These are phyloP conservation scores for Chiloscyllium plagiosum DNA, from an alignment of 2,113 vertebrate species.

Conservation along the genomic window DNA sequence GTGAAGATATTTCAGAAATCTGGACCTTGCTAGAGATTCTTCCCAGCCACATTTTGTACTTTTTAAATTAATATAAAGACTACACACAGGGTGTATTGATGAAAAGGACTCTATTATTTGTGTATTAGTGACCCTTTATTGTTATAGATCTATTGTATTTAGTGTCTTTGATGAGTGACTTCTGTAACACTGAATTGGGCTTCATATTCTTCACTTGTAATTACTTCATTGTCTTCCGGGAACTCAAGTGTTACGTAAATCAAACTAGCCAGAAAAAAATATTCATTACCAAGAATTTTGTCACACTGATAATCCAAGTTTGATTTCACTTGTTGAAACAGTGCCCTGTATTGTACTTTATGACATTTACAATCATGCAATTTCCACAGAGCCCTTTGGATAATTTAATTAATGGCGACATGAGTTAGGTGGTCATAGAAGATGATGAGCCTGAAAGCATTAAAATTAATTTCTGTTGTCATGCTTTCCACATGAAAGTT, in stretches of 20 bases:
- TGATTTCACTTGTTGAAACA: background rate
- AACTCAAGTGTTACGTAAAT: background rate
- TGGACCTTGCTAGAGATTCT: too few species aligned
- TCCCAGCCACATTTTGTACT: background rate
- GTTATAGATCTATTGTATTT: background rate
- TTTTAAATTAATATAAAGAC: background rate
- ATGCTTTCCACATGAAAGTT: background rate
- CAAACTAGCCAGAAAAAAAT: background rate
- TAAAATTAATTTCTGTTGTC: constrained; percentile 9
- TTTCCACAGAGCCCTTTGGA: background rate
- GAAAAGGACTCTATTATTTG: background rate
- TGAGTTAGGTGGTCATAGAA: background rate
- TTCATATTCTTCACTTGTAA: background rate
- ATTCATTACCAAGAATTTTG: background rate
- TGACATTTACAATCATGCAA: constrained; percentile 10
- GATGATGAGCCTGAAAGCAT: background rate
- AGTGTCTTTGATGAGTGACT: background rate
- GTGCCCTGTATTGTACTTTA: background rate
- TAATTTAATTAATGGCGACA: constrained; percentile 19
- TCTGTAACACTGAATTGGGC: background rate
- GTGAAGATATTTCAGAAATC: too few species aligned
- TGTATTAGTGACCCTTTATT: background rate
- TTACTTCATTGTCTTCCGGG: background rate
- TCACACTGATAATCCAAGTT: constrained; percentile 17
- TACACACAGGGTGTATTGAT: background rate